Percentiles rank a stretch among this genome's conserved stretches.
Conservation (phyloP, 2,888 invertebrate species). For the Tridacna gigas region DNA sequence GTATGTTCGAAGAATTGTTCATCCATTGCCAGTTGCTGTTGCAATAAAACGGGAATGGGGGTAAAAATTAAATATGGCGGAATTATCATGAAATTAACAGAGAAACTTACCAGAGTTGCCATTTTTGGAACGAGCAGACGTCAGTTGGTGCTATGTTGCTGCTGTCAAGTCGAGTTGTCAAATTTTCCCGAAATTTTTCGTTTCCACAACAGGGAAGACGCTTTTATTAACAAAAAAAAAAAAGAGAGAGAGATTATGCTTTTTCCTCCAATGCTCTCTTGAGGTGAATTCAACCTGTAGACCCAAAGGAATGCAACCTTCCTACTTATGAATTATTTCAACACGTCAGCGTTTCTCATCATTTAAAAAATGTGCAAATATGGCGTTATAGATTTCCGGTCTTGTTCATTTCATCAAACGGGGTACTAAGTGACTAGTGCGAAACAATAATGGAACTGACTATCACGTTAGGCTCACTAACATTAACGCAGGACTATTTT, state of each 20-base stretch:
- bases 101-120: background rate
- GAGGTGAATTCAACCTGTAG: background rate
- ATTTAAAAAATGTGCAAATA: background rate
- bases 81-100: too few species aligned
- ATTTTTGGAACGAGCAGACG: background rate
- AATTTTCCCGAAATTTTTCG: background rate
- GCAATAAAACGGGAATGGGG: too few species aligned
- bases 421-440: background rate
- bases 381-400: background rate
- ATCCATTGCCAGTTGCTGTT: too few species aligned
- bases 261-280: background rate
- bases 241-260: too few species aligned
- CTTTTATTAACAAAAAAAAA: background rate
- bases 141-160: background rate
- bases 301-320: too few species aligned
- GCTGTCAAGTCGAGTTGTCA: background rate
- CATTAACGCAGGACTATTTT: too few species aligned
- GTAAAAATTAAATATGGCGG: too few species aligned
- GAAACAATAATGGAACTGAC: background rate
- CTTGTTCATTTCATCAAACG: background rate
- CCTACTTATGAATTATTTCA: too few species aligned
- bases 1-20: too few species aligned
- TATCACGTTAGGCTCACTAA: too few species aligned
- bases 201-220: background rate
- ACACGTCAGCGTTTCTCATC: background rate